Evolutionary conservation across 2,113 vertebrate genomes (phyloP).

Genomic region (Lynx canadensis): DNA sequence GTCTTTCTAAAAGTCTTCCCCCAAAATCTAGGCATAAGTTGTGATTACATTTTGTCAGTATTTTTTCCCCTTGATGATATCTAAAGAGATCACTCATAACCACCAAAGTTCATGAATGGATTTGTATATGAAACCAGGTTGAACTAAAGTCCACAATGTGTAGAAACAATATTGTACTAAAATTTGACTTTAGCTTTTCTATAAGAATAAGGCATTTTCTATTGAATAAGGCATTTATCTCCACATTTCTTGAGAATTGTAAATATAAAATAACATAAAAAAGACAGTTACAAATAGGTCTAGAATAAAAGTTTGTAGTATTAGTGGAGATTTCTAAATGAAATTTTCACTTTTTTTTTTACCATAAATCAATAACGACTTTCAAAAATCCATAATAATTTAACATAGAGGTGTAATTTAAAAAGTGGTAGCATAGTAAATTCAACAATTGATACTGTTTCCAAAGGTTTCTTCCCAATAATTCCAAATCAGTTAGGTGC

Average conservation of each 20-base stretch:
- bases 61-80: not conserved
- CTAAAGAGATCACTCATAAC: not conserved
- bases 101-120: not conserved
- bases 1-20: not conserved
- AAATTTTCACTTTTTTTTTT: not conserved
- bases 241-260: not conserved
- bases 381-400: not conserved
- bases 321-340: not conserved
- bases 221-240: not conserved
- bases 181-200: not conserved
- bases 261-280: not conserved
- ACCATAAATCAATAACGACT: not conserved
- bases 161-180: not conserved
- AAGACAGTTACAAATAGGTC: not conserved
- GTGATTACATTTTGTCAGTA: not conserved
- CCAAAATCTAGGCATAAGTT: not conserved
- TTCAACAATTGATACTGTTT: not conserved
- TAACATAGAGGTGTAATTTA: not conserved
- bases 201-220: not conserved
- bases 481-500: not conserved
- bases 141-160: not conserved
- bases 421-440: not conserved
- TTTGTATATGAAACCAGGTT: not conserved
- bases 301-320: not conserved
- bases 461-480: not conserved